Evolutionary conservation across 2,797 vertebrate genomes (phyloP).

Genomic region (Novumbra hubbsi): DNA sequence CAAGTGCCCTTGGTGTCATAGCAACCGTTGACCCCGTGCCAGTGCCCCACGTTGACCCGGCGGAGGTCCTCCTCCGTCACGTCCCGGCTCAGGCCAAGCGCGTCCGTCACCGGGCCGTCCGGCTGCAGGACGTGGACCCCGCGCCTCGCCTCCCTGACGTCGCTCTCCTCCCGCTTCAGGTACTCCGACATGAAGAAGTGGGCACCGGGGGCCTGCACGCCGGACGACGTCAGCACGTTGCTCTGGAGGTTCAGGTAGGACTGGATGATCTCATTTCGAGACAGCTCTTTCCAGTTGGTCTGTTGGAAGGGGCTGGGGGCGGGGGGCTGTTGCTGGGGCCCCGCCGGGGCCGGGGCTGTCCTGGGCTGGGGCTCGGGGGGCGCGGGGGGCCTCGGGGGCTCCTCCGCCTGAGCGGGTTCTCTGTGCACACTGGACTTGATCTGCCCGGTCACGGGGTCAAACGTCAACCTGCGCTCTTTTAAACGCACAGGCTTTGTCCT

Average conservation of each 20-base stretch:
- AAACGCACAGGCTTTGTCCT: slow-evolving; percentile 91
- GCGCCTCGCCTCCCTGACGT: slow-evolving; percentile 75
- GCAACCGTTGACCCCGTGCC: slow-evolving; percentile 96
- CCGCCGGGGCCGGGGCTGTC: slow-evolving; percentile 72
- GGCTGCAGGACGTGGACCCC: slow-evolving; percentile 87
- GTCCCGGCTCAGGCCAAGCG: slow-evolving; percentile 86
- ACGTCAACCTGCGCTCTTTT: slow-evolving; percentile 97
- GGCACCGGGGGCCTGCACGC: slow-evolving; percentile 90
- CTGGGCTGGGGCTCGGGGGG: slow-evolving; percentile 76
- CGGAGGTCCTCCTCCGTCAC: slow-evolving; percentile 81
- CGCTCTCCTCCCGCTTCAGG: slow-evolving; percentile 93
- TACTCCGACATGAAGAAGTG: slow-evolving; percentile 99
- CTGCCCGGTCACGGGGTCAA: slow-evolving; percentile 96
- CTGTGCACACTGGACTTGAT: slow-evolving; percentile 93
- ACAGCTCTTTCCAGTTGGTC: slow-evolving; percentile 99
- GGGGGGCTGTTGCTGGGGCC: slow-evolving; percentile 74
- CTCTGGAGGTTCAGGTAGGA: slow-evolving; percentile 98
- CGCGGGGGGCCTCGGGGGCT: slow-evolving; percentile 56
- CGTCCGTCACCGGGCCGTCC: slow-evolving; percentile 72
- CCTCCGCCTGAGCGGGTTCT: slow-evolving; percentile 85
- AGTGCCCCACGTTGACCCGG: slow-evolving; percentile 83
- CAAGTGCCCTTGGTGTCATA: slow-evolving; percentile 94
- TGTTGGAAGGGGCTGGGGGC: slow-evolving; percentile 93
- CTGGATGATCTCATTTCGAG: slow-evolving; percentile 96
- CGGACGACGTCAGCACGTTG: slow-evolving; percentile 94